Conservation (phyloP, 2,797 vertebrate species). For the Hyperoplus lanceolatus region DNA sequence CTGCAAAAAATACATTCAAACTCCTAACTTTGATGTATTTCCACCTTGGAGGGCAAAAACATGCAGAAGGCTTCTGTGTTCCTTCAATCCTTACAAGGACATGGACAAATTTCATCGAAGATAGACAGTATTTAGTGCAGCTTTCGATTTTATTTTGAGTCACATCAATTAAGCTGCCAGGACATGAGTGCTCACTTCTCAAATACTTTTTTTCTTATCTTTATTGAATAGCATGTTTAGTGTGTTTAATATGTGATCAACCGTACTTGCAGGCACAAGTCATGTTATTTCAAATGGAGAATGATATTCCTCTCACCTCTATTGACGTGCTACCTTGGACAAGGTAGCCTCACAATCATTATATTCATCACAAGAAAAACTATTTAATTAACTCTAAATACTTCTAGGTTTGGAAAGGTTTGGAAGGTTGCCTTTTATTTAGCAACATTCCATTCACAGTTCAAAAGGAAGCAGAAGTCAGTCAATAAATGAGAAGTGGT, state of each 20-base stretch:
- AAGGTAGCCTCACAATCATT: conserved; percentile 5
- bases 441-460: conserved; percentile 6
- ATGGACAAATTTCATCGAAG: neutral
- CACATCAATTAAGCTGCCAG: neutral
- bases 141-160: neutral
- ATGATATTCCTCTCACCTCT: conserved; percentile 11
- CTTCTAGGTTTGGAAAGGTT: conserved; percentile 37
- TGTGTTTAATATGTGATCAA: neutral
- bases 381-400: conserved; percentile 1
- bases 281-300: conserved; percentile 1
- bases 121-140: neutral
- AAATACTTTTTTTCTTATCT: neutral
- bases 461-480: conserved; percentile 21
- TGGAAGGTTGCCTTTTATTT: conserved; percentile 14
- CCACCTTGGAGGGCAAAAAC: conserved; percentile 32
- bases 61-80: conserved; percentile 13
- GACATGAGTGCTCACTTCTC: neutral
- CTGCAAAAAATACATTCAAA: conserved; percentile 56
- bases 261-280: conserved; percentile 1
- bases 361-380: conserved; percentile 28
- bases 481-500: conserved; percentile 12
- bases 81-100: neutral
- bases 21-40: conserved; percentile 51
- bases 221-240: conserved; percentile 1
- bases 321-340: conserved; percentile 25